A percentile compares a stretch with the other conserved stretches of the same genome.
Conservation (phyloP, 2,113 vertebrate genomes). For the Chamaetylas fuelleborni region DNA sequence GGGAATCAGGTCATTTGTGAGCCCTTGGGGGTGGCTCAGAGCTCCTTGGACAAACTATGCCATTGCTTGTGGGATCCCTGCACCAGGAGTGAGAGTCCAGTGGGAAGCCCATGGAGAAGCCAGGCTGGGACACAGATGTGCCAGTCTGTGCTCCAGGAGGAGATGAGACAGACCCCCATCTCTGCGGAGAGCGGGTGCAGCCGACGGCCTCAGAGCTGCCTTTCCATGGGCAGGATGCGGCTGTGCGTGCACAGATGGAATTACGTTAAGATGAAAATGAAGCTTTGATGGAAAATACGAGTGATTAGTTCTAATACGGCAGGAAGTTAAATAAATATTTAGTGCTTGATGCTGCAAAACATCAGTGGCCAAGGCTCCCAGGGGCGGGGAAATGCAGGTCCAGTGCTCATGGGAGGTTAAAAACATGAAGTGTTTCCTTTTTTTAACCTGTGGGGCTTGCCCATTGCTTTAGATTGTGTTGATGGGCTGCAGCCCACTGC, state of each 20-base stretch:
- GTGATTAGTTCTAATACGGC: conserved; percentile 67
- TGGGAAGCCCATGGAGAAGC: neutral
- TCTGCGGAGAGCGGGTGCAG: neutral
- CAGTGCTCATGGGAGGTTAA: neutral
- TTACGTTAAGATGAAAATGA: conserved; percentile 64
- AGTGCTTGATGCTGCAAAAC: neutral
- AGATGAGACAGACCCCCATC: neutral
- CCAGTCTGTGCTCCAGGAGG: neutral
- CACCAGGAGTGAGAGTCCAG: rapidly evolving
- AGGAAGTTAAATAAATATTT: conserved; percentile 57
- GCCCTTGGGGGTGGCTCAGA: neutral
- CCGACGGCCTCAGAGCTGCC: rapidly evolving
- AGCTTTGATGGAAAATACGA: conserved; percentile 57
- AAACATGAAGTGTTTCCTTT: neutral
- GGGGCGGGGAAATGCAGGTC: neutral
- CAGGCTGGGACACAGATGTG: neutral
- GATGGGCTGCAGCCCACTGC: neutral
- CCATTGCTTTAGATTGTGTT: neutral
- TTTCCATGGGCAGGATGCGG: neutral
- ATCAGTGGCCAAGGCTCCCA: neutral
- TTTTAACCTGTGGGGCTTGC: neutral
- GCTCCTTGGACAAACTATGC: neutral
- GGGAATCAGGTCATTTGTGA: neutral
- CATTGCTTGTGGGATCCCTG: neutral
- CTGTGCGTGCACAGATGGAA: conserved; percentile 54